Conservation (phyloP, 2,888 invertebrate genomes). For the Phengaris alcon region DNA sequence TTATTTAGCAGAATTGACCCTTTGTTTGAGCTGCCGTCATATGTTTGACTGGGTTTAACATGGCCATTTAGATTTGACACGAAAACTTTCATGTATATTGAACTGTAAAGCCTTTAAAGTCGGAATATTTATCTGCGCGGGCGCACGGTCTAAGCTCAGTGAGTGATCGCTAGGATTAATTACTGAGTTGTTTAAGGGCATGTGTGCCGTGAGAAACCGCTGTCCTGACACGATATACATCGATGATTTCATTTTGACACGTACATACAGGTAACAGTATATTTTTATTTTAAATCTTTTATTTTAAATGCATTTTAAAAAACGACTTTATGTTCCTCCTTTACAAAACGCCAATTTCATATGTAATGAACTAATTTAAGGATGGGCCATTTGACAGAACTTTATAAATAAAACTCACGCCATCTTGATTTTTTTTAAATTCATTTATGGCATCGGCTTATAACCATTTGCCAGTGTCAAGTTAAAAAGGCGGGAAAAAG, state of each 20-base stretch:
- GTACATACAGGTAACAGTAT: neutral
- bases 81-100: slow-evolving; percentile 6
- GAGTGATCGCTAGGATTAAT: slow-evolving; percentile 40
- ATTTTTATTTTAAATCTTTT: too few species aligned
- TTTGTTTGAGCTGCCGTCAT: neutral
- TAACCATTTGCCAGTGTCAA: too few species aligned
- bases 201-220: slow-evolving; percentile 69
- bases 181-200: slow-evolving; percentile 57
- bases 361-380: too few species aligned
- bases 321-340: too few species aligned
- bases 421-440: too few species aligned
- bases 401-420: too few species aligned
- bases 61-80: neutral
- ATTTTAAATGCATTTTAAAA: too few species aligned
- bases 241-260: neutral
- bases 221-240: slow-evolving; percentile 28
- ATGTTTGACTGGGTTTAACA: slow-evolving; percentile 4
- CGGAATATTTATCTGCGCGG: slow-evolving; percentile 1
- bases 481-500: too few species aligned
- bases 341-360: too few species aligned
- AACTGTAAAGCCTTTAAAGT: slow-evolving; percentile 22
- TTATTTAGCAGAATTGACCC: too few species aligned
- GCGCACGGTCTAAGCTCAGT: slow-evolving; percentile 29
- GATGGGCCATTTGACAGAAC: too few species aligned
- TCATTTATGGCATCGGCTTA: too few species aligned